Evolutionary conservation across 2,888 invertebrate genomes (phyloP).

Genomic region (Gortyna flavago): DNA sequence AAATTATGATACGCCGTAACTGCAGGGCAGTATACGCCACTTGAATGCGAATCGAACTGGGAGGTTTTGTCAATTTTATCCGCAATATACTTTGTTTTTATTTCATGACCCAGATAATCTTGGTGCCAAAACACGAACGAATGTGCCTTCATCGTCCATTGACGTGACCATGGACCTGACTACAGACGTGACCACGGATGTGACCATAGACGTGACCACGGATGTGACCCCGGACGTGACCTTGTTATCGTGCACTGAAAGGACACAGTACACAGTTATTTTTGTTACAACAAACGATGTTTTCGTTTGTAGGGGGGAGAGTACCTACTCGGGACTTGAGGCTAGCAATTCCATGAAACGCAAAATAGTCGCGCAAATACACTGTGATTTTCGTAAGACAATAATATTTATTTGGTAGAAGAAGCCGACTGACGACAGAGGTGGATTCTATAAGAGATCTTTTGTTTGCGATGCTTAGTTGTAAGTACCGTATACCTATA

Average conservation of each 20-base stretch:
- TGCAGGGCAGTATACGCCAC: neutral
- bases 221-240: neutral
- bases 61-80: neutral
- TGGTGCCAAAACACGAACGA: neutral
- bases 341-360: conserved; percentile 2
- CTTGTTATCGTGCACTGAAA: neutral
- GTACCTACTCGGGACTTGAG: neutral
- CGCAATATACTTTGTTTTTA: neutral
- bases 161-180: neutral
- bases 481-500: conserved; percentile 11
- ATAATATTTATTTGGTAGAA: conserved; percentile 18
- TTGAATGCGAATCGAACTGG: neutral
- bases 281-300: conserved; percentile 2
- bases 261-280: neutral
- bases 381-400: conserved; percentile 19
- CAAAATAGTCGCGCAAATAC: conserved; percentile 8
- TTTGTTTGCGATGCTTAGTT: conserved; percentile 12
- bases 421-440: neutral
- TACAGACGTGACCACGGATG: neutral
- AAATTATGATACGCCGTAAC: neutral
- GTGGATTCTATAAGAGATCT: neutral
- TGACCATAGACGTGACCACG: no score
- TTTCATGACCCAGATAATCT: neutral
- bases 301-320: neutral
- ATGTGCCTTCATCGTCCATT: neutral